Percentiles rank a stretch among this genome's conserved stretches.
Evolutionary conservation across 2,797 vertebrate genomes (phyloP).

Genomic region (Labroides dimidiatus): DNA sequence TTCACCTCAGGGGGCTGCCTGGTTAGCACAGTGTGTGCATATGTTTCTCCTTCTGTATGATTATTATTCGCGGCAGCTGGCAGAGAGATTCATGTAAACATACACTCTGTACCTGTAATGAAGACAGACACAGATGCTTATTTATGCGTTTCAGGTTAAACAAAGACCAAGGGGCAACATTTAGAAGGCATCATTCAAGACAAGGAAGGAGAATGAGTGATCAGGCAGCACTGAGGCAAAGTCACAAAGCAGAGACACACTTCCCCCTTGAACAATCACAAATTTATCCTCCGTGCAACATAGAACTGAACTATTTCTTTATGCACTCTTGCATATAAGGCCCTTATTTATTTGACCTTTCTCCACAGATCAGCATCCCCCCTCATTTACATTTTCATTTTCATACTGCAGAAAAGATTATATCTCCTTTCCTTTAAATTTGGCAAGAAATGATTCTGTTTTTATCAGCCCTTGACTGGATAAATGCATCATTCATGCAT

Average conservation of each 20-base stretch:
- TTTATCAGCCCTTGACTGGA: too few relatives aligned
- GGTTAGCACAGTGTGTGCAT: not conserved
- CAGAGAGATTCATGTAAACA: not conserved
- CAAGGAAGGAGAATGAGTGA: not conserved
- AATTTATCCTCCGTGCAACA: not conserved
- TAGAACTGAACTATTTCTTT: not conserved
- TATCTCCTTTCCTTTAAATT: too few relatives aligned
- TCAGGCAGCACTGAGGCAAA: not conserved
- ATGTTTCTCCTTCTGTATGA: constrained; percentile 7
- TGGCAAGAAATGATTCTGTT: too few relatives aligned
- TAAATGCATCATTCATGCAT: too few relatives aligned
- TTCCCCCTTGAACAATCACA: not conserved
- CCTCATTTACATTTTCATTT: too few relatives aligned
- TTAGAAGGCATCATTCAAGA: not conserved
- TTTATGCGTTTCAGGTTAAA: not conserved
- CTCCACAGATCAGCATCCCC: too few relatives aligned
- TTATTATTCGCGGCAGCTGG: constrained; percentile 8
- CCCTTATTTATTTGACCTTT: too few relatives aligned
- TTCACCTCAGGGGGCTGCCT: not conserved
- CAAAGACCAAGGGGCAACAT: not conserved
- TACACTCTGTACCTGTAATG: not conserved
- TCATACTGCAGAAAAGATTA: too few relatives aligned
- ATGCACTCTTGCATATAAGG: not conserved
- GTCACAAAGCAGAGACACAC: not conserved
- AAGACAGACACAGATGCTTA: not conserved